These are phyloP conservation scores for Aegypius monachus DNA, from an alignment of 2,113 vertebrate species.

Conservation along the genomic window DNA sequence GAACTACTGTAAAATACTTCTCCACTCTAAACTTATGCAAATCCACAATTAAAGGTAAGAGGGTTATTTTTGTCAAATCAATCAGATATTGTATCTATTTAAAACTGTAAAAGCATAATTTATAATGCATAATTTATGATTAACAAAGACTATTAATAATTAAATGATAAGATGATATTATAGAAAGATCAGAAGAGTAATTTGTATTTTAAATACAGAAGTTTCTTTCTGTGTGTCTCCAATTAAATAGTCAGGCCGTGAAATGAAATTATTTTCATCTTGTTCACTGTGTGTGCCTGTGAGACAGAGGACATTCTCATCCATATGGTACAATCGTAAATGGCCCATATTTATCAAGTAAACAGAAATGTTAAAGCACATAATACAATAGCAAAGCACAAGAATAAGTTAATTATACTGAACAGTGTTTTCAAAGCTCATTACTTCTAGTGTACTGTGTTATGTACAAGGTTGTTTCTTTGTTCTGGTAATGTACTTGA, in stretches of 20 bases:
- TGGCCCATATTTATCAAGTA: neutral
- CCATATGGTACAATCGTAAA: neutral
- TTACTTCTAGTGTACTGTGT: neutral
- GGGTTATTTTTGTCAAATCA: slow-evolving; percentile 57
- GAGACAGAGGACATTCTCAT: neutral
- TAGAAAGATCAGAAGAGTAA: neutral
- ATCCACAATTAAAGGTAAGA: slow-evolving; percentile 42
- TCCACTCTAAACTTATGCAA: slow-evolving; percentile 47
- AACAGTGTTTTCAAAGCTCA: neutral
- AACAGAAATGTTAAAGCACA: neutral
- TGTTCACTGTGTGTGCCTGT: neutral
- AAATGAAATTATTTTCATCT: neutral
- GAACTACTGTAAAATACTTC: slow-evolving; percentile 18
- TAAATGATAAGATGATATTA: slow-evolving; percentile 14
- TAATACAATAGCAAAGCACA: neutral
- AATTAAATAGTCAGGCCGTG: neutral
- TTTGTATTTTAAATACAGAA: neutral
- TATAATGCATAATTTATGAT: slow-evolving; percentile 61
- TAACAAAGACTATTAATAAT: slow-evolving; percentile 37
- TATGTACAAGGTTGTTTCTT: neutral
- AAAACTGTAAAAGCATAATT: slow-evolving; percentile 29
- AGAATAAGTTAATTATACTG: neutral
- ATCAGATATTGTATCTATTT: slow-evolving; percentile 47
- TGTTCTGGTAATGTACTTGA: neutral
- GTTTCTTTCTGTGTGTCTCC: neutral